These are phyloP conservation scores for Nycticebus coucang DNA, from an alignment of 2,113 vertebrate genomes.

Conservation along the genomic window DNA sequence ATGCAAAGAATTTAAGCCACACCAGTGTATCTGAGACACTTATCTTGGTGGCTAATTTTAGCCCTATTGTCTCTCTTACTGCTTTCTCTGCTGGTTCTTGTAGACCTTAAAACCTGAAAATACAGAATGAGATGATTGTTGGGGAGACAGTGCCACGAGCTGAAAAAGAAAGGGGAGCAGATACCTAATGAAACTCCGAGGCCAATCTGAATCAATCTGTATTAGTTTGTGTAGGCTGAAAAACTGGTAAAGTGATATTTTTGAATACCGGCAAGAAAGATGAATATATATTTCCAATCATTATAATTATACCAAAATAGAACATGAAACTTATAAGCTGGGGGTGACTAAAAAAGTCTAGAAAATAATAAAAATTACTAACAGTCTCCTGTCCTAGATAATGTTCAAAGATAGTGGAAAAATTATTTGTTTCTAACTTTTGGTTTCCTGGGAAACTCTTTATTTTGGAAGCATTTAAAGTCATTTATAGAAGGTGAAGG, in stretches of 20 bases:
- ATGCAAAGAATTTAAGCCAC: neutral
- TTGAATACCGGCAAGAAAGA: neutral
- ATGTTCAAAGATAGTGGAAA: neutral
- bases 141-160: neutral
- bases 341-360: neutral
- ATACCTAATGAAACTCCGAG: neutral
- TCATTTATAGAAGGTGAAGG: neutral
- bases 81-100: neutral
- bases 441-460: neutral
- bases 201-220: neutral
- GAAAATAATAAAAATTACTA: neutral
- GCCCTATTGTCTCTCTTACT: neutral
- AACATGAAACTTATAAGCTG: neutral
- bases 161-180: neutral
- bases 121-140: neutral
- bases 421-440: neutral
- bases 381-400: neutral
- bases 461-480: neutral
- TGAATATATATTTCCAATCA: neutral
- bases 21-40: neutral
- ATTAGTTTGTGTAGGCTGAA: neutral
- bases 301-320: neutral
- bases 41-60: neutral
- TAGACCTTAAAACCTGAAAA: neutral
- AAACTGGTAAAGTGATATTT: neutral